phyloP scores from a whole-genome alignment of 2,113 vertebrate genomes.

The Sorex fumeus region DNA sequence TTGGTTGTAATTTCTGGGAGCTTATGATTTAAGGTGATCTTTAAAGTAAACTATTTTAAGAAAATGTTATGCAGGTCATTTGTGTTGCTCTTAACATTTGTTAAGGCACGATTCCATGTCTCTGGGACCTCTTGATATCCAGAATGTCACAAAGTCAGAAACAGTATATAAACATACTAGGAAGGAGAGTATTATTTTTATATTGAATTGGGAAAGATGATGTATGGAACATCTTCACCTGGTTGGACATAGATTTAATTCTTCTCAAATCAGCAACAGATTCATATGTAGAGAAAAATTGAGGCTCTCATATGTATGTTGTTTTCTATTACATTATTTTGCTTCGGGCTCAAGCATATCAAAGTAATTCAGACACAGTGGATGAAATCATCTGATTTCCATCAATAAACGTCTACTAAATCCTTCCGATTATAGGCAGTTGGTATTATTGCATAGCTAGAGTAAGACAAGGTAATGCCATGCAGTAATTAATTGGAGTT shows the following conservation, averaged over 20 bases:
- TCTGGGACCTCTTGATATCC: slow-evolving; percentile 27
- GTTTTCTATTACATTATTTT: slow-evolving; percentile 88
- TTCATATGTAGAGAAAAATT: slow-evolving; percentile 86
- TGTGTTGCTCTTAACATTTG: slow-evolving; percentile 43
- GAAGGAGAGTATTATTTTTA: slow-evolving; percentile 69
- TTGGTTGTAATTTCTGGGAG: background rate
- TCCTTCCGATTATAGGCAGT: slow-evolving; percentile 78
- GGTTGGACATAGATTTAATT: slow-evolving; percentile 87
- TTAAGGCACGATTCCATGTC: background rate
- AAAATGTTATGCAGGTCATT: slow-evolving; percentile 21
- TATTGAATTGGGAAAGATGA: slow-evolving; percentile 80
- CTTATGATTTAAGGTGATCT: slow-evolving; percentile 5
- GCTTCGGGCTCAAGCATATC: slow-evolving; percentile 86
- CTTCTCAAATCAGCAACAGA: slow-evolving; percentile 85
- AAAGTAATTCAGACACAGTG: slow-evolving; percentile 80
- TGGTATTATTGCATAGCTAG: slow-evolving; percentile 75
- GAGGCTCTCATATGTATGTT: slow-evolving; percentile 86
- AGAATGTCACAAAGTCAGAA: slow-evolving; percentile 39
- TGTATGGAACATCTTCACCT: slow-evolving; percentile 85
- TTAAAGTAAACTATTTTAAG: slow-evolving; percentile 44
- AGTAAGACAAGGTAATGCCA: slow-evolving; percentile 70
- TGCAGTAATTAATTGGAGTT: slow-evolving; percentile 82
- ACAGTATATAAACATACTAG: slow-evolving; percentile 44
- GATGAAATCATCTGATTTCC: slow-evolving; percentile 87
- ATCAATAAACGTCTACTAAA: slow-evolving; percentile 85